Evolutionary conservation across 2,113 vertebrate species (phyloP).

Genomic region (Gallinago undulata): DNA sequence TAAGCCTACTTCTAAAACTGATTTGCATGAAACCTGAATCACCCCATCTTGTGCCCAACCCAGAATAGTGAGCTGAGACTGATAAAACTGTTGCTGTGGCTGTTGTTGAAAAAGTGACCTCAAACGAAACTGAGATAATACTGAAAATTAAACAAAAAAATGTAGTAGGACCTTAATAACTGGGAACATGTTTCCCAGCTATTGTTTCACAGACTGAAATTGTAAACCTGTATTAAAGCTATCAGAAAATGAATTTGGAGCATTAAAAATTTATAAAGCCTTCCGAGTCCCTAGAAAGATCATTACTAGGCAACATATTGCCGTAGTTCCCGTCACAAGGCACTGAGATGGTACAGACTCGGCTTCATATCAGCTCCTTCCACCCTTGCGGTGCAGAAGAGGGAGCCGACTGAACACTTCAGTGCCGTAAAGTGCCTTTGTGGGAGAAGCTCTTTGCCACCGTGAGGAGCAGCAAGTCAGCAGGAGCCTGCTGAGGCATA

Average conservation of each 20-base stretch:
- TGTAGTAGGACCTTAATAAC: not conserved
- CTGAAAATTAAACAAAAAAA: not conserved
- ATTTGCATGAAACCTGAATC: not conserved
- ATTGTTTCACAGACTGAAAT: not conserved
- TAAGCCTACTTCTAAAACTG: not conserved
- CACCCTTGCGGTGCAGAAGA: accelerated
- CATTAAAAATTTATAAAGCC: slow-evolving; percentile 52
- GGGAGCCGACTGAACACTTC: not conserved
- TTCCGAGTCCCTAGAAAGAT: slow-evolving; percentile 29
- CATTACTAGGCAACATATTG: slow-evolving; percentile 39
- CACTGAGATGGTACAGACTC: not conserved
- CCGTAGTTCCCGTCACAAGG: slow-evolving; percentile 4
- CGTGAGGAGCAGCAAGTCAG: not conserved
- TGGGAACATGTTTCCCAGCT: not conserved
- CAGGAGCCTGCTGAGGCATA: not conserved
- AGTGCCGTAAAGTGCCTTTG: not conserved
- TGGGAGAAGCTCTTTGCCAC: not conserved
- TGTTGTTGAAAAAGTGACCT: not conserved
- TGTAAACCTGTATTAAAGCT: not conserved
- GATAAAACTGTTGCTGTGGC: not conserved
- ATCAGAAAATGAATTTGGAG: slow-evolving; percentile 12
- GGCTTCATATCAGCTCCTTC: accelerated
- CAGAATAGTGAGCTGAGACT: not conserved
- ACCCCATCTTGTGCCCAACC: not conserved
- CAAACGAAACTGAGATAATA: not conserved